Conservation (phyloP, 2,888 invertebrate species). For the Nasonovia ribisnigri region DNA sequence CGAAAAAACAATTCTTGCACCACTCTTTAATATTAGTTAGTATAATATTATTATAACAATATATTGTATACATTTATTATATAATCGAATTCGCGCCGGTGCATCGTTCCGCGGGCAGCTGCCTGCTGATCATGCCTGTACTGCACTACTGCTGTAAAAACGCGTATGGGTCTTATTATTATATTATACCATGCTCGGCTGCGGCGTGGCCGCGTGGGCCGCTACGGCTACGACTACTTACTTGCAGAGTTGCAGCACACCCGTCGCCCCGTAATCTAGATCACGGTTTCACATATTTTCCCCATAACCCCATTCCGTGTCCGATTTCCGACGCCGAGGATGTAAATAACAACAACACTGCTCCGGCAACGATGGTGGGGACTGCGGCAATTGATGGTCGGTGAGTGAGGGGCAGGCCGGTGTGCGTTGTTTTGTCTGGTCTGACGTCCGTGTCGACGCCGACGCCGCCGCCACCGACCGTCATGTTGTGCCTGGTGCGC, state of each 20-base stretch:
- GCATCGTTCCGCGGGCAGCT: neutral
- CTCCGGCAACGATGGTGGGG: slow-evolving; percentile 7
- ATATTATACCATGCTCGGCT: neutral
- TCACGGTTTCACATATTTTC: slow-evolving; percentile 44
- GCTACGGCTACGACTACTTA: neutral
- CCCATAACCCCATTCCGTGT: slow-evolving; percentile 49
- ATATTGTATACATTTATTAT: neutral
- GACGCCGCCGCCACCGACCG: neutral
- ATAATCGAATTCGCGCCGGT: neutral
- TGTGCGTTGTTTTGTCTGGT: slow-evolving; percentile 63
- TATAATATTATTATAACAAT: neutral
- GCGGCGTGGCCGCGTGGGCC: slow-evolving; percentile 27
- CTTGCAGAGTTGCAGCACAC: neutral
- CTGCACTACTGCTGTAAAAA: neutral
- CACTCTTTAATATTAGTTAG: neutral
- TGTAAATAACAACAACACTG: slow-evolving; percentile 52
- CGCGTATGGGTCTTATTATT: neutral
- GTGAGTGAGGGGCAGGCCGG: neutral
- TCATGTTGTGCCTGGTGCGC: neutral
- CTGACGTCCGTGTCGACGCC: slow-evolving; percentile 58
- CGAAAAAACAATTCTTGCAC: neutral
- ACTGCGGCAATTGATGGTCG: neutral
- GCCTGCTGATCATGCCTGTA: neutral
- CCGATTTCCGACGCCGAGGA: slow-evolving; percentile 40
- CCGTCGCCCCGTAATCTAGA: slow-evolving; percentile 53